Percentiles rank a stretch among this genome's conserved stretches.
Evolutionary conservation across 2,888 invertebrate species (phyloP).

Genomic region (Dione vanillae): DNA sequence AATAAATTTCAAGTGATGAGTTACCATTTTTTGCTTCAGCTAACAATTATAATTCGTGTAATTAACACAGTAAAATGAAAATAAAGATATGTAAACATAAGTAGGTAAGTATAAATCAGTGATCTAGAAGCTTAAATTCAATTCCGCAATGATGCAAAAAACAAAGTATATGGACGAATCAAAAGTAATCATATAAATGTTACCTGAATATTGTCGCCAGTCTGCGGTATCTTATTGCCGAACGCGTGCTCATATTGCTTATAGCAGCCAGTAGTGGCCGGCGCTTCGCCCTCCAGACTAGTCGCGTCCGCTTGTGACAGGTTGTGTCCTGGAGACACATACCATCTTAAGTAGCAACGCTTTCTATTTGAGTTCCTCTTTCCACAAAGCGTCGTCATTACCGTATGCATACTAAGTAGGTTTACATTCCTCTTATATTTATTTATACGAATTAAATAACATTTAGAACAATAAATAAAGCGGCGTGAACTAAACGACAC

Average conservation of each 20-base stretch:
- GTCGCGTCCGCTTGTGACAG: slow-evolving; percentile 94
- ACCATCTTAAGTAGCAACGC: slow-evolving; percentile 79
- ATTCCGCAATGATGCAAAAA: not conserved
- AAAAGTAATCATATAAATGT: slow-evolving; percentile 43
- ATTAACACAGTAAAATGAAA: slow-evolving; percentile 2
- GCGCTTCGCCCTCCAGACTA: slow-evolving; percentile 91
- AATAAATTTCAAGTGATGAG: not conserved
- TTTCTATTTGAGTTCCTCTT: slow-evolving; percentile 60
- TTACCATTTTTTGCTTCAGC: not conserved
- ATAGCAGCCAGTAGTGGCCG: slow-evolving; percentile 90
- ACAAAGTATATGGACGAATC: slow-evolving; percentile 3
- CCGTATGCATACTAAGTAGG: slow-evolving; percentile 47
- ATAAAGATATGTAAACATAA: not conserved
- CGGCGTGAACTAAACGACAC: slow-evolving; percentile 81
- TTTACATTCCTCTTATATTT: slow-evolving; percentile 49
- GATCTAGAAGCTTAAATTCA: not conserved
- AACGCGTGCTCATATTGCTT: slow-evolving; percentile 90
- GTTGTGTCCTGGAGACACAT: slow-evolving; percentile 92
- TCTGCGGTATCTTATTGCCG: slow-evolving; percentile 70
- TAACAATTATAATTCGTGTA: not conserved
- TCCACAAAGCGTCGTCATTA: slow-evolving; percentile 58
- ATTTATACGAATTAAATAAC: slow-evolving; percentile 53
- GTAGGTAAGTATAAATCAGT: not conserved
- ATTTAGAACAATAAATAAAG: slow-evolving; percentile 67
- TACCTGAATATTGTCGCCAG: slow-evolving; percentile 74